Conservation (phyloP, 2,113 vertebrate species). For the Gulo gulo region DNA sequence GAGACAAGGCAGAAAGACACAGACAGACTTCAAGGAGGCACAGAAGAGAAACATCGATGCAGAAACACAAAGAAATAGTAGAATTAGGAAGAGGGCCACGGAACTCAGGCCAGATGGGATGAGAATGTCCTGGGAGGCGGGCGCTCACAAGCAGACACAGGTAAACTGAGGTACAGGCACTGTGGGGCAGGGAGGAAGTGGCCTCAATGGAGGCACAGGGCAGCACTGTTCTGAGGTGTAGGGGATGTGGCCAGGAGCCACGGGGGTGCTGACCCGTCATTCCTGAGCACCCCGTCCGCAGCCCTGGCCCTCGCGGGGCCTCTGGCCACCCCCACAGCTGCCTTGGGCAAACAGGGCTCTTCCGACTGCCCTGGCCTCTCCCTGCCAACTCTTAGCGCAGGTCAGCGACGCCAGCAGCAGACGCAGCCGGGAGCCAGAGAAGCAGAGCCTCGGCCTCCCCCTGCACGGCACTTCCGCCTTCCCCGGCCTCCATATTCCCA, state of each 20-base stretch:
- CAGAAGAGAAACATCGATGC: not conserved
- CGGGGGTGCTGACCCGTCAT: not conserved
- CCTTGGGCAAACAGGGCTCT: not conserved
- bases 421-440: not conserved
- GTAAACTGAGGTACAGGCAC: not conserved
- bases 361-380: not conserved
- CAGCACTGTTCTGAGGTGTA: fast-evolving
- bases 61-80: not conserved
- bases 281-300: not conserved
- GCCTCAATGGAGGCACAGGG: not conserved
- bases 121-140: not conserved
- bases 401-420: not conserved
- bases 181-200: not conserved
- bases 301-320: not conserved
- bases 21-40: not conserved
- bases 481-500: not conserved
- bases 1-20: not conserved
- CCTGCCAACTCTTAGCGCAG: fast-evolving
- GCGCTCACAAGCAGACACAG: not conserved
- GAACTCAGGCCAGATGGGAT: not conserved
- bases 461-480: fast-evolving
- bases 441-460: fast-evolving
- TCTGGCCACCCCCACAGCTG: not conserved
- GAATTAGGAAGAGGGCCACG: not conserved
- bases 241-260: not conserved